Evolutionary conservation across 2,797 vertebrate species (phyloP), one percentile per base, ranked within the genome.

Genomic region (Acipenser ruthenus): DNA sequence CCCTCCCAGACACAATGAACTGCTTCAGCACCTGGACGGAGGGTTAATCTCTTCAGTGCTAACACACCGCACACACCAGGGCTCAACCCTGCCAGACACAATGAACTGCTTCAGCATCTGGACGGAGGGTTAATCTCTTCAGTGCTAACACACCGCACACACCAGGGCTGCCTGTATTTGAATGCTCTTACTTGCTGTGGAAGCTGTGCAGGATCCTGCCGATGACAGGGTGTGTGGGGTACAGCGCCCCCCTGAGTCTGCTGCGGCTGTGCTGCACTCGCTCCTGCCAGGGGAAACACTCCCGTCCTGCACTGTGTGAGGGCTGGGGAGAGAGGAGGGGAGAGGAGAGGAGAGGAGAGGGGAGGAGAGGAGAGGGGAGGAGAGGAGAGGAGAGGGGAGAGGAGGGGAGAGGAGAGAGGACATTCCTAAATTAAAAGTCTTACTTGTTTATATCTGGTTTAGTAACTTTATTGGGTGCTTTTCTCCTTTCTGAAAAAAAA

Each of bases 241-340:
- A 66, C 64, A 84, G 82, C 77, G 74, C 71, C 71, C 66, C 78
- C 58, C 72, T 76, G 67, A 78, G 73, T 66, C 74, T 73, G 71
- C 62, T 71, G 70, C 58, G 49, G 71, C n/a, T 51, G 53, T 6
- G 12, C 72, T 74, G 81, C 74, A 82, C 65, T 67, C n/a, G 74
- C 70, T 72, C 68, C 61, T 65, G 69, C 69, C 78, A 76, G 66
- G 67, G 77, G 76, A 77, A 49, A 11, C 48, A 67, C 63, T 50
- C 8, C 37, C 56, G 69, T 71, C 64, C 74, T 77, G 70, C 52
- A 51, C 12, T 76, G 50, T 60, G 10, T 3, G 64, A 69, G 1
- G 6, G 8, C 68, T 69, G 6, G 8, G 60, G 55, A 11, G 10
- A 11, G 55, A n/a, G 63, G 49, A 15, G 48, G 10, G 11, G 62